Base-by-base conservation (phyloP, 1,140 invertebrate species). In the Drosophila nigrodunni region DNA sequence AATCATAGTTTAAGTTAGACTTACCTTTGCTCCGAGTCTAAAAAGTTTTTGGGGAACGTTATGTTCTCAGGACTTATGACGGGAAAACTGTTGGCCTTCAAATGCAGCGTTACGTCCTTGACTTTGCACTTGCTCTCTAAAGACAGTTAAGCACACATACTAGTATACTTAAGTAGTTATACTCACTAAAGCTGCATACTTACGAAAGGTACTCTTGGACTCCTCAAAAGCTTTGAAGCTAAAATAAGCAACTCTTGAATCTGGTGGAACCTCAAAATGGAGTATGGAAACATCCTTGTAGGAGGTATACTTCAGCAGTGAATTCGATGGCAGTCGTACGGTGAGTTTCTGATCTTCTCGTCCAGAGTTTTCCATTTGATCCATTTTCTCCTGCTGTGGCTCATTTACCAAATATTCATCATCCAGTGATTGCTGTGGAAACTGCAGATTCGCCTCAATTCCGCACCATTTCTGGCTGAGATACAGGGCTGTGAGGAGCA, bases 41-140 rank as follows among this genome's bases (percentile, higher is more conserved):
- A 92, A 74, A 96, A 94, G 47, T 94, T 93, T 61, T 94, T 94
- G 0, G 95, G 95, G 73, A 96, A 95, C 3, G 94, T 94, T 11
- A 96, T 95, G 62, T 95, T 95, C 80, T 97, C 96, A 0, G 96
- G 95, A 87, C 94, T 95, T 15, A 97, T 95, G 0, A 97, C 94
- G 25, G 97, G 96, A 76, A 96, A 95, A 52, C 96, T 96, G 21
- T 96, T 96, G 80, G 95, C 94, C 86, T 96, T 96, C 18, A 96
- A 80, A 74, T 95, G 94, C 8, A 96, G 78, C 1, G 95, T 93
- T 2, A 96, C 94, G 66, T 95, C 93, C 75, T 94, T 93, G 0
- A 93, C 90, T 44, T 92, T 82, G 77, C 95, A 96, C 57, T 93
- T 93, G 57, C 89, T 70, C 52, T 93, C 94, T 95, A 83, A 0